Conservation (phyloP, 1,140 invertebrate genomes). For the Drosophila nigromelanica region DNA sequence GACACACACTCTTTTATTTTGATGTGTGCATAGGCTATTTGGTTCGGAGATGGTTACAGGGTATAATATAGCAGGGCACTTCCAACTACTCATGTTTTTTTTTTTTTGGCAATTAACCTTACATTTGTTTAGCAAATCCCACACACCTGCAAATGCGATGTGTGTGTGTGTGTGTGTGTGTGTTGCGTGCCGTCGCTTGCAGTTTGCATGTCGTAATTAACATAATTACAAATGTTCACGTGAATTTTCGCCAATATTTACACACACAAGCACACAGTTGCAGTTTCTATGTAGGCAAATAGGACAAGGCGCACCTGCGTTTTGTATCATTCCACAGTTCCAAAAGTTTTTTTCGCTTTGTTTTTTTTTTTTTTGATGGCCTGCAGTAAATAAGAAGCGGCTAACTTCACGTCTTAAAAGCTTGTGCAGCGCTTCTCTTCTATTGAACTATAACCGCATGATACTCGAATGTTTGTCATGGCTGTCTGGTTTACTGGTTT, state of each 20-base stretch:
- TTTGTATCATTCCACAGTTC: constrained; percentile 2
- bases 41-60: not conserved
- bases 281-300: not conserved
- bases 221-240: constrained; percentile 47
- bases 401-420: constrained; percentile 10
- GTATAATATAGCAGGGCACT: not conserved
- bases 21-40: no score
- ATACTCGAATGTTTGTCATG: constrained; percentile 31
- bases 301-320: constrained; percentile 13
- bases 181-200: constrained; percentile 32
- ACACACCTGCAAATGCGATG: constrained; percentile 6
- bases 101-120: constrained; percentile 32
- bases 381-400: constrained; percentile 3
- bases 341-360: no score
- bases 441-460: constrained; percentile 24
- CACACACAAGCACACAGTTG: constrained; percentile 1
- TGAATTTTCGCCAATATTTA: constrained; percentile 37
- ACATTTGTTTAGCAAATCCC: constrained; percentile 14
- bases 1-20: no score
- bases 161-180: constrained; percentile 12
- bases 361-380: not conserved
- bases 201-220: constrained; percentile 50
- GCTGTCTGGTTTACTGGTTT: constrained; percentile 26
- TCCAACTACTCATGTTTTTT: no score
- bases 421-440: constrained; percentile 7